Evolutionary conservation across 2,888 invertebrate species (phyloP).

Genomic region (Bombylius major): DNA sequence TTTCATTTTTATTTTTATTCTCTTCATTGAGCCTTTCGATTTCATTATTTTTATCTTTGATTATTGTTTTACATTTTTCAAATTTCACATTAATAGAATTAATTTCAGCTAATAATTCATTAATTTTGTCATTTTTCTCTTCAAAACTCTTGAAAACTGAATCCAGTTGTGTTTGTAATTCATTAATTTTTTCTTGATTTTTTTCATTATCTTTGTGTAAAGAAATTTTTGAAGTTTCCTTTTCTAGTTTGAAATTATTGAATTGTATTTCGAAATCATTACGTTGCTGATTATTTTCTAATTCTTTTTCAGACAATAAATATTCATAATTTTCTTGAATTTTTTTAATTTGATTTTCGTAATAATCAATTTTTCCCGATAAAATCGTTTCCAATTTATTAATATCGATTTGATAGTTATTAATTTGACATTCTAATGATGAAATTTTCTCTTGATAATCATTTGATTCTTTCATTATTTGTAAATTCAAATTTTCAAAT

Average conservation of each 20-base stretch:
- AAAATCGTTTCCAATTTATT: no score
- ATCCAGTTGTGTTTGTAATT: conserved; percentile 8
- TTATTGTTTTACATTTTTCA: conserved; percentile 39
- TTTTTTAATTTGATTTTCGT: no score
- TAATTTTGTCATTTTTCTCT: conserved; percentile 35
- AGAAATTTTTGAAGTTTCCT: conserved; percentile 35
- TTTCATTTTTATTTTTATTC: not conserved
- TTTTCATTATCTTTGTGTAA: conserved; percentile 2
- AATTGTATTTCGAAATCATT: no score
- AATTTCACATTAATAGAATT: conserved; percentile 42
- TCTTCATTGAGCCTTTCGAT: conserved; percentile 19
- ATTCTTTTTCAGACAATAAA: no score
- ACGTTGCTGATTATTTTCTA: no score
- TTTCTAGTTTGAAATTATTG: conserved; percentile 18
- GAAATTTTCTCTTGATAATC: not conserved
- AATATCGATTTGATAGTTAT: no score
- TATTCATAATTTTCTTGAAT: no score
- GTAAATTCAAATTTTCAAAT: not conserved
- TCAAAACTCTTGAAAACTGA: conserved; percentile 27
- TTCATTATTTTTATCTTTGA: conserved; percentile 44
- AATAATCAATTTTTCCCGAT: no score
- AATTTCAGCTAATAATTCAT: conserved; percentile 39
- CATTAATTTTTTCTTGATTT: conserved; percentile 5
- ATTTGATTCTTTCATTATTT: not conserved
- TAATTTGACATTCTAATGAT: no score